Percentiles rank a stretch among this genome's conserved stretches.
Evolutionary conservation across 1,140 invertebrate genomes (phyloP).

Genomic region (Drosophila pruinosa): DNA sequence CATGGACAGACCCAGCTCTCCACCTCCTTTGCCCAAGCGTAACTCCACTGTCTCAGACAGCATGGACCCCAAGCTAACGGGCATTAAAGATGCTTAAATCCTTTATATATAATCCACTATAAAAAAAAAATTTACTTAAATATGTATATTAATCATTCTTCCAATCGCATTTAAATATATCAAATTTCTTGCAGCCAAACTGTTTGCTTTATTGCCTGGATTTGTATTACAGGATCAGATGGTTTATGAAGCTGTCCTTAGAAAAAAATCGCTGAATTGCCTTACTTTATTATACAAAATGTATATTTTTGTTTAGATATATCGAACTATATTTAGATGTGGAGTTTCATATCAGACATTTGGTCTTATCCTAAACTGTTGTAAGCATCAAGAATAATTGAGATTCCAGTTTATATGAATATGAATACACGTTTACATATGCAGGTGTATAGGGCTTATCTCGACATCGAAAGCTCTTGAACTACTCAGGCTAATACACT

Average conservation of each 20-base stretch:
- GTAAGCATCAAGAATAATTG: not conserved
- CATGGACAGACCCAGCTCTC: slow-evolving; percentile 40
- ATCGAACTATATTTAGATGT: no score
- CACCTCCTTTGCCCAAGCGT: slow-evolving; percentile 63
- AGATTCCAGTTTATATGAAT: not conserved
- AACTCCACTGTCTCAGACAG: slow-evolving; percentile 42
- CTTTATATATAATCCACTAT: not conserved
- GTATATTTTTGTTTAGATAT: no score
- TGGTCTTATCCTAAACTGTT: not conserved
- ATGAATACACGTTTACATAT: not conserved
- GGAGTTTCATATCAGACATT: no score
- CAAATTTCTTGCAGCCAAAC: not conserved
- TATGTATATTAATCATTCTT: not conserved
- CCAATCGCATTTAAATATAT: not conserved
- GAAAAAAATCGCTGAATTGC: no score
- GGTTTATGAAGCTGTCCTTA: no score
- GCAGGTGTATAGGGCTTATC: not conserved
- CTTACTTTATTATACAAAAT: no score
- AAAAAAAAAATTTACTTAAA: not conserved
- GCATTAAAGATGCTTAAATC: not conserved
- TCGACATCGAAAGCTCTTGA: slow-evolving; percentile 5
- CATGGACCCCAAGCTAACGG: not conserved
- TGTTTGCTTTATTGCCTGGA: not conserved
- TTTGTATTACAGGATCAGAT: no score
- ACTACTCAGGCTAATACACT: not conserved